Conservation (phyloP, 2,888 invertebrate genomes). For the Leptopilina drosophilae region DNA sequence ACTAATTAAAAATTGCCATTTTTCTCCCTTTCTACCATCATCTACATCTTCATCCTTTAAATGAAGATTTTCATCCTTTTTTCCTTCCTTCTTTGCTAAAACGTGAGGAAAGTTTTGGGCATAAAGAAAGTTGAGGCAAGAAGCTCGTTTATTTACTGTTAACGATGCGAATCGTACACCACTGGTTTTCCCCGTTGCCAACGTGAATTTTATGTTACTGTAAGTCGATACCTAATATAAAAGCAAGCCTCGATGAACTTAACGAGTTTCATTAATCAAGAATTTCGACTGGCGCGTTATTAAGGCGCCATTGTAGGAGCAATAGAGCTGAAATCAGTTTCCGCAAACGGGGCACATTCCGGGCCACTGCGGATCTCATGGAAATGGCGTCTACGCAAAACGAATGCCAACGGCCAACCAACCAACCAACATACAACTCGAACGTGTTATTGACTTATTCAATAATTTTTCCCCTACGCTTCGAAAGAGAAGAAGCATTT, state of each 20-base stretch:
- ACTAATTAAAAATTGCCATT: no score
- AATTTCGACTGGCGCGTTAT: conserved; percentile 42
- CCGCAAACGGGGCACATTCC: conserved; percentile 5
- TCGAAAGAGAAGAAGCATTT: no score
- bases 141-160: conserved; percentile 29
- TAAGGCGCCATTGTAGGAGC: conserved; percentile 53
- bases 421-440: no score
- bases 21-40: no score
- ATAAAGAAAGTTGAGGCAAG: background rate
- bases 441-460: background rate
- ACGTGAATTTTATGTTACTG: conserved; percentile 27
- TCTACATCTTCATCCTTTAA: no score
- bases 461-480: no score
- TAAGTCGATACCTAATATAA: conserved; percentile 30
- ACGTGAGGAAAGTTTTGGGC: conserved; percentile 9
- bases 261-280: conserved; percentile 40
- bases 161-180: conserved; percentile 2
- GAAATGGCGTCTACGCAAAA: conserved; percentile 23
- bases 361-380: conserved; percentile 34
- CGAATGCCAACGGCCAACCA: background rate
- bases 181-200: conserved; percentile 9
- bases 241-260: conserved; percentile 39
- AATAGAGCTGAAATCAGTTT: conserved; percentile 53
- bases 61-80: background rate
- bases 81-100: background rate